Base-by-base conservation (phyloP, 2,888 invertebrate species). In the Heliconius ismenius region DNA sequence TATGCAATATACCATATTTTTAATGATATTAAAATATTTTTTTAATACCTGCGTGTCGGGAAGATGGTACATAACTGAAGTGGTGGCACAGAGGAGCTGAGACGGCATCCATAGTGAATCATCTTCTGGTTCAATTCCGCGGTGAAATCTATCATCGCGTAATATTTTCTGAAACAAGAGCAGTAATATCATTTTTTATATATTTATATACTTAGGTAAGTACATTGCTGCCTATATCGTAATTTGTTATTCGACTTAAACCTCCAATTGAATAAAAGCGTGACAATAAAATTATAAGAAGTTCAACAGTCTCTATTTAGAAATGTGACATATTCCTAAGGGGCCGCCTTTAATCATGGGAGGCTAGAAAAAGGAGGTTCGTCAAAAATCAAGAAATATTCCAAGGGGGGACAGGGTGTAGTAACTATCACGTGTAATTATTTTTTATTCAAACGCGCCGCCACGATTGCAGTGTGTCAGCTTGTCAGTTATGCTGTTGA, bases 91-190 rank as follows among this genome's bases (percentile, higher is more conserved):
- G 60, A 99, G 94, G 76, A 99, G 95, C 90, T 99, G 99, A 3
- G 98, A 97, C 9, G 98, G 98, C 86, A 98, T 95, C 98, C 98
- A 98, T 68, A 98, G 94, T 0, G 98, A 98, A 91, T 98, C 98
- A 88, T 98, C 97, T 91, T 98, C 98, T 1, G 97, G 97, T 87
- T 98, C 98, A 81, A 97, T 96, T 36, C 97, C 97, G 26, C 98
- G 96, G 88, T 98, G 98, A 88, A 98, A 98, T 77, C 98, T 95
- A 87, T 98, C 98, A 91, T 99, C 98, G 81, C 98, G 96, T 39
- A 98, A 95, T 84, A 98, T 96, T 95, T 97, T 97, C 98, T 98
- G 65, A 21, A 54, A 72, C n/a, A 43, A n/a, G 9, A 60, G 26
- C 62, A 62, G 24, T 62, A 6, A 9, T 28, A 18, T 54, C 4